A percentile compares a stretch with the other conserved stretches of the same genome.
phyloP scores from a whole-genome alignment of 1,140 invertebrate genomes.

The Galleria mellonella region DNA sequence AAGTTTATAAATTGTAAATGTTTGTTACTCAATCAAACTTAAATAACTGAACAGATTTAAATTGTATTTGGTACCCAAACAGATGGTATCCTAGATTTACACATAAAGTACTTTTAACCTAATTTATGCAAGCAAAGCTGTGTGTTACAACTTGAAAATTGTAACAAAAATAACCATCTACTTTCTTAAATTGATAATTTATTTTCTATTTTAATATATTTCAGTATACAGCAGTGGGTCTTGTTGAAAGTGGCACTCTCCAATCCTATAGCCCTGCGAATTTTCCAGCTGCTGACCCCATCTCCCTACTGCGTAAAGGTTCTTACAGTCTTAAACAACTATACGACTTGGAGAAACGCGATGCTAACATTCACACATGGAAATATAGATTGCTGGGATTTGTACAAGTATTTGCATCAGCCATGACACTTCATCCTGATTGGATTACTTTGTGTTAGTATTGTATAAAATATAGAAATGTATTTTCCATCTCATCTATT shows the following conservation, averaged over 20 bases:
- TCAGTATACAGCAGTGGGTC: constrained; percentile 83
- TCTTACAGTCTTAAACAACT: constrained; percentile 58
- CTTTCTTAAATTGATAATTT: no score
- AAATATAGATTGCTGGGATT: constrained; percentile 64
- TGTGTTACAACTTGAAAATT: no score
- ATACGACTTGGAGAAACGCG: constrained; percentile 50
- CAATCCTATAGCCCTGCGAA: constrained; percentile 79
- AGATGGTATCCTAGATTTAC: no score
- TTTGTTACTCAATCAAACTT: no score
- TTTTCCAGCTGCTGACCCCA: constrained; percentile 53
- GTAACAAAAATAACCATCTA: no score
- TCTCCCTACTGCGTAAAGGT: constrained; percentile 61
- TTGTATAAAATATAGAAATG: no score
- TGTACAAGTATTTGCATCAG: constrained; percentile 68
- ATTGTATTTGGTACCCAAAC: no score
- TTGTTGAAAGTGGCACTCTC: constrained; percentile 79
- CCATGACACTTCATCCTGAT: constrained; percentile 70
- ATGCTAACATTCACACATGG: constrained; percentile 62
- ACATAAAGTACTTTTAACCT: no score
- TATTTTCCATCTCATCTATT: no score
- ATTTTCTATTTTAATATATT: constrained; percentile 14
- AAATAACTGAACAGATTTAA: no score
- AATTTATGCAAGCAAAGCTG: no score
- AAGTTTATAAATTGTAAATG: no score
- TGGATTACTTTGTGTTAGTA: constrained; percentile 67